Evolutionary conservation across 2,888 invertebrate species (phyloP), one percentile per base, ranked within the genome.

Genomic region (Phyto melanocephala): DNA sequence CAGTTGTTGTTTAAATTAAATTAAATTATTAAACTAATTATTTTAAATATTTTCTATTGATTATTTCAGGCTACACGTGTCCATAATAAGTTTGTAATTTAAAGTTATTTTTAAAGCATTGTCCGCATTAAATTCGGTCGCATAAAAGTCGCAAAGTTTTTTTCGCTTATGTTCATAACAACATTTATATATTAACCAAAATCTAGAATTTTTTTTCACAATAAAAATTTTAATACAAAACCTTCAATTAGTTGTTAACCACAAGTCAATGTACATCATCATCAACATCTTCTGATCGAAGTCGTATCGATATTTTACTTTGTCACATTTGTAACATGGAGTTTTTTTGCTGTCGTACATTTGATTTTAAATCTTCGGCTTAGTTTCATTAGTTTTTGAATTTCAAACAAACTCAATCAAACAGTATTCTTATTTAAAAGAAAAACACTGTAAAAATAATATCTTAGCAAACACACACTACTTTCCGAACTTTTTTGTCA

Each of bases 201-300:
- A 7, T 54, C 7, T 40, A 17, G 28, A 40, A 28, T 37, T 56
- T 28, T 6, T n/a, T n/a, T n/a, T n/a, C n/a, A 63, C 50, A 35
- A 37, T 3, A 52, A 42, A 56, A 42, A 7, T 54, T 68, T 68
- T 40, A 72, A 22, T 52, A 65, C 74, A 78, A 81, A 78, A 58
- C 81, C 81, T 81, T 81, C 78, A 78, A 63, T 60, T 75, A 78
- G 74, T 78, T 78, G 68, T 74, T 68, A 81, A 81, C 81, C 81
- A 52, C 81, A 81, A 81, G 78, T 78, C 81, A 78, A 65, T 75
- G 67, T 68, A 50, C 67, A 76, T 76, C 75, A 76, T 40, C 58
- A 58, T 63, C 54, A n/a, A n/a, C n/a, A 63, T 72, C 70, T 52
- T n/a, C 37, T 63, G 42, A 63, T 74, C 63, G 63, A 74, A 50